Evolutionary conservation across 1,140 invertebrate species (phyloP).

Genomic region (Trachymyrmex septentrionalis): DNA sequence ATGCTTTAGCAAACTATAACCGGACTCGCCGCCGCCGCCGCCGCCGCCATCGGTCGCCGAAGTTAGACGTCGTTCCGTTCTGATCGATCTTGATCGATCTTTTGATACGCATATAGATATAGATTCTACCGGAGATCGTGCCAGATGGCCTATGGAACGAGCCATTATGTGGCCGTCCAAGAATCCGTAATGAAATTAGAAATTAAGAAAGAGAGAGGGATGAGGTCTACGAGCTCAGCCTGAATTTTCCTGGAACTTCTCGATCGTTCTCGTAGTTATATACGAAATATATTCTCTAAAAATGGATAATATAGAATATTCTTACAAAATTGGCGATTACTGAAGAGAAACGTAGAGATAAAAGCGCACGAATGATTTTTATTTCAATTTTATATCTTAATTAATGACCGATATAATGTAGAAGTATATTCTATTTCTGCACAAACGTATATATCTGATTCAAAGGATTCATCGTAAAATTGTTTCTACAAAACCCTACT

Average conservation of each 20-base stretch:
- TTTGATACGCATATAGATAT: constrained; percentile 77
- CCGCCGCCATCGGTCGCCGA: constrained; percentile 39
- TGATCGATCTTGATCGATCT: constrained; percentile 78
- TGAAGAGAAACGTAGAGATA: background rate
- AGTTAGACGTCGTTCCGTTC: constrained; percentile 71
- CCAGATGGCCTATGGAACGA: constrained; percentile 82
- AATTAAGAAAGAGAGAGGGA: constrained; percentile 66
- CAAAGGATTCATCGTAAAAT: background rate
- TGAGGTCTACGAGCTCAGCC: constrained; percentile 20
- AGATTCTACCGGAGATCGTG: constrained; percentile 76
- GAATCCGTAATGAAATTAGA: constrained; percentile 82
- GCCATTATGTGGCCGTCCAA: constrained; percentile 75
- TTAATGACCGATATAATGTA: background rate
- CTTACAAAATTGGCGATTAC: background rate
- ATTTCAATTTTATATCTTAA: constrained; percentile 4
- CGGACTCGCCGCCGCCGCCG: constrained; percentile 22
- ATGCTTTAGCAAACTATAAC: constrained; percentile 54
- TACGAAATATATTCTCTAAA: background rate
- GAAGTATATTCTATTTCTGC: background rate
- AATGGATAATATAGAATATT: constrained; percentile 3
- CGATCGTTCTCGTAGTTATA: background rate
- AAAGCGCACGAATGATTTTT: background rate
- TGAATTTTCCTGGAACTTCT: constrained; percentile 71
- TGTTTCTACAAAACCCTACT: background rate
- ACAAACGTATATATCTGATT: background rate